Evolutionary conservation across 2,113 vertebrate genomes (phyloP).

Genomic region (Hippocampus barbouri): DNA sequence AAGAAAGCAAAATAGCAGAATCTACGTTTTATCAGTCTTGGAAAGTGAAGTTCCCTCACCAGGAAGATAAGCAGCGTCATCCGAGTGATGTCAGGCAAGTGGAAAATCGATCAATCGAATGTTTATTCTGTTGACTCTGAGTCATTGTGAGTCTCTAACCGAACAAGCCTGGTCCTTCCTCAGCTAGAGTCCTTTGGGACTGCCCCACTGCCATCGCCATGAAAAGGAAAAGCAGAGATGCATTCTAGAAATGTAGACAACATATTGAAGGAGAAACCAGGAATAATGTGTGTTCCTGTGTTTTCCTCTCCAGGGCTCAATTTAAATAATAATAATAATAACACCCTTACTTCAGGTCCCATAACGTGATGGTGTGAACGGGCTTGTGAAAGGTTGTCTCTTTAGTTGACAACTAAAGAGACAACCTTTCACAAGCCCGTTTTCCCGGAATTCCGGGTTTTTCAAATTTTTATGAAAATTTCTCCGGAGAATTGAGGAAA

Average conservation of each 20-base stretch:
- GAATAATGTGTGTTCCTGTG: background rate
- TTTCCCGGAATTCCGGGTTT: no score
- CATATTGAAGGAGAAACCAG: background rate
- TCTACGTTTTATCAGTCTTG: background rate
- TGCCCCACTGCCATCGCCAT: background rate
- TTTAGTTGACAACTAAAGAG: no score
- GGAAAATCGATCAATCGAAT: background rate
- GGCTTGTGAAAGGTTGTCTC: no score
- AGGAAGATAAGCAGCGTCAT: background rate
- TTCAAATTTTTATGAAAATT: no score
- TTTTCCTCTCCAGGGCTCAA: background rate
- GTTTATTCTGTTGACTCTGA: background rate
- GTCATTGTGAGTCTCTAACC: background rate
- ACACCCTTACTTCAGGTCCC: no score
- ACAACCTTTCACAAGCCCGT: no score
- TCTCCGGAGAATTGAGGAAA: no score
- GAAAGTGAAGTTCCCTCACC: background rate
- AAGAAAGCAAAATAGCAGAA: background rate
- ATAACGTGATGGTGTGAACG: no score
- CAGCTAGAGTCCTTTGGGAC: background rate
- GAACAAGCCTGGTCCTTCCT: background rate
- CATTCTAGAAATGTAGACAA: background rate
- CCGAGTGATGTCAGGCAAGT: background rate
- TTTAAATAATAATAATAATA: background rate
- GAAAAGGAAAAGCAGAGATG: background rate